Evolutionary conservation across 2,113 vertebrate genomes (phyloP).

Genomic region (Ardeotis arabs): DNA sequence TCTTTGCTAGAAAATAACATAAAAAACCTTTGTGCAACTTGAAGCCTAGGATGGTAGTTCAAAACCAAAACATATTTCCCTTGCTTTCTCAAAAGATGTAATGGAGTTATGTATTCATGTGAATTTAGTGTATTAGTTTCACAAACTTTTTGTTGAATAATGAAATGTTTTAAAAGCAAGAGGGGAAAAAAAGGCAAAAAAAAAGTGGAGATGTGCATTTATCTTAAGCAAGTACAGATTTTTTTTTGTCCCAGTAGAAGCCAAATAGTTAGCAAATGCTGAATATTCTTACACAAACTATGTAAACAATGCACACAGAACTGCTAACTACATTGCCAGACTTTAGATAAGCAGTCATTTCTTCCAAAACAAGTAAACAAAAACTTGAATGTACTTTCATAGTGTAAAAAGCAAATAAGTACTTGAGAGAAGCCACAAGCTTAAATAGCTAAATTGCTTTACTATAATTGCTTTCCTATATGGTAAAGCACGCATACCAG

Average conservation of each 20-base stretch:
- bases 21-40: background rate
- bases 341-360: background rate
- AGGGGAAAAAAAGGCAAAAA: accelerated
- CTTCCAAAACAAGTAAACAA: background rate
- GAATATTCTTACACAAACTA: background rate
- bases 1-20: conserved; percentile 23
- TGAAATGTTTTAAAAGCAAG: background rate
- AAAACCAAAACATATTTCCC: background rate
- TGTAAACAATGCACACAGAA: background rate
- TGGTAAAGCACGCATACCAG: background rate
- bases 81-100: background rate
- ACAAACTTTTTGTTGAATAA: background rate
- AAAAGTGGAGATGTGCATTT: background rate
- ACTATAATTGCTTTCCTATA: background rate
- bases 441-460: background rate
- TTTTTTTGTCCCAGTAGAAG: background rate
- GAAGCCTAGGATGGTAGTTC: background rate
- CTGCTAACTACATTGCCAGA: background rate
- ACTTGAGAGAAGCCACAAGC: background rate
- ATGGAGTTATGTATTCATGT: background rate
- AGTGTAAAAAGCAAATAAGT: background rate
- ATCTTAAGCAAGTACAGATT: background rate
- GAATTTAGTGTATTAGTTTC: background rate
- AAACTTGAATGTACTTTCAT: background rate
- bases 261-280: background rate